phyloP scores from a whole-genome alignment of 1,140 invertebrate genomes.

The Bombus waltoni region DNA sequence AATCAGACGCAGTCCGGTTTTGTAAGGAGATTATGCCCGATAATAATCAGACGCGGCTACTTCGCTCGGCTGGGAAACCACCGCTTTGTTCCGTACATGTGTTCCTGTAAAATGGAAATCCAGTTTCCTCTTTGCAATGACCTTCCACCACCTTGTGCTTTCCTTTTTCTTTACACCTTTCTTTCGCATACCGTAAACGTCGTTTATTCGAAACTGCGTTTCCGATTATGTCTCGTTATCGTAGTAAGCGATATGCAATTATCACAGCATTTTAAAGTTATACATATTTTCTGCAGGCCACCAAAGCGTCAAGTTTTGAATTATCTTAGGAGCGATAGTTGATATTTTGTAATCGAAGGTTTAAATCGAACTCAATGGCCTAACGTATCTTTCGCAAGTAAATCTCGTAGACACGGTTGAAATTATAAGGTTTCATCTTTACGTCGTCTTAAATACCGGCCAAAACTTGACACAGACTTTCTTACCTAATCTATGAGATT shows the following conservation, averaged over 20 bases:
- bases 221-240: neutral
- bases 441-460: too few relatives aligned
- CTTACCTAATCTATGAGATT: too few relatives aligned
- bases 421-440: too few relatives aligned
- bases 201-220: neutral
- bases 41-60: conserved; percentile 38
- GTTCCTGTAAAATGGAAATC: conserved; percentile 18
- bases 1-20: neutral
- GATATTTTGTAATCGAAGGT: neutral
- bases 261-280: neutral
- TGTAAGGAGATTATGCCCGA: conserved; percentile 35
- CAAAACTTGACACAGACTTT: too few relatives aligned
- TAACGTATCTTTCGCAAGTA: too few relatives aligned
- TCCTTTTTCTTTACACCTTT: conserved; percentile 9
- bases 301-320: neutral
- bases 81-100: neutral
- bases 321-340: neutral
- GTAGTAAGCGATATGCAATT: neutral
- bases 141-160: neutral
- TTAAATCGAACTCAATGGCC: neutral
- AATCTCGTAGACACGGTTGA: too few relatives aligned
- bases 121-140: neutral
- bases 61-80: neutral
- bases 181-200: neutral
- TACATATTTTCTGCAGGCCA: neutral